Evolutionary conservation across 2,888 invertebrate genomes (phyloP).

Genomic region (Terebella lapidaria): DNA sequence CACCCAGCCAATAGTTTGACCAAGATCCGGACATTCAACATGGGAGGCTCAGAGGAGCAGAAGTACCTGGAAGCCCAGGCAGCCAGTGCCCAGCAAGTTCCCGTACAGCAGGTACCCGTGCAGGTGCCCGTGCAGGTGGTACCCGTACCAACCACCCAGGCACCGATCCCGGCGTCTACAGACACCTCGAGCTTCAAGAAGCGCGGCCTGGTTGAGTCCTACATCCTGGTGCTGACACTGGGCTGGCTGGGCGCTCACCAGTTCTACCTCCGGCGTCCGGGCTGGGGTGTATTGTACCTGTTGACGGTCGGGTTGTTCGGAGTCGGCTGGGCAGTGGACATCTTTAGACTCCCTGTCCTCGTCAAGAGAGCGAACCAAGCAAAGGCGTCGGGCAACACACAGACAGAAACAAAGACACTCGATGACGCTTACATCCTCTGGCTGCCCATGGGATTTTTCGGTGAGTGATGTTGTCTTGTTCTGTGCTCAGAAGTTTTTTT

Average conservation of each 20-base stretch:
- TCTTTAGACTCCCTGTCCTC: constrained; percentile 11
- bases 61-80: not conserved
- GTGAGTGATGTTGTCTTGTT: too few species aligned
- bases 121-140: not conserved
- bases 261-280: constrained; percentile 13
- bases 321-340: constrained; percentile 16
- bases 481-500: too few species aligned
- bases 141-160: not conserved
- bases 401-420: not conserved
- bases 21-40: too few species aligned
- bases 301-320: constrained; percentile 12
- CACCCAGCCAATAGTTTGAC: too few species aligned
- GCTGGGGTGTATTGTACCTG: constrained; percentile 13
- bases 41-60: not conserved
- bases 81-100: too few species aligned
- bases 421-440: constrained; percentile 14
- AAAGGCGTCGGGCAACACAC: not conserved
- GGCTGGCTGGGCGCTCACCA: constrained; percentile 19
- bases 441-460: constrained; percentile 15
- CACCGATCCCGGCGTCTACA: not conserved
- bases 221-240: constrained; percentile 5
- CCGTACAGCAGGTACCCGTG: too few species aligned
- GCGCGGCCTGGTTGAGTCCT: not conserved
- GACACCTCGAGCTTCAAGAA: not conserved
- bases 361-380: constrained; percentile 8